Conservation (phyloP, 53 echinoderm and acorn worm species). For the Holothuria leucospilota region DNA sequence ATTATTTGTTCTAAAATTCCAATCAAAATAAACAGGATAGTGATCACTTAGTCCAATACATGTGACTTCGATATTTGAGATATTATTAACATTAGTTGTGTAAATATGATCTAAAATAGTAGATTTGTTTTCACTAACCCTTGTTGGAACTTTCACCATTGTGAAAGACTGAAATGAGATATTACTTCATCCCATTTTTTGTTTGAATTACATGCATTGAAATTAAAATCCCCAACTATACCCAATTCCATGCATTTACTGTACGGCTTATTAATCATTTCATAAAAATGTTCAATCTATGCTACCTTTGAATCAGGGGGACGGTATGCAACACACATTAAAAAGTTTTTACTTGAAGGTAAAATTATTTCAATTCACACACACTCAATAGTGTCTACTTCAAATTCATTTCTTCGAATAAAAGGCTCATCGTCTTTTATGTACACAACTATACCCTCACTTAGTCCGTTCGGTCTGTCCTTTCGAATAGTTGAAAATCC, state of each 20-base stretch:
- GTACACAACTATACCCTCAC: constrained; percentile 17
- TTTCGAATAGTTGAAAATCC: neutral
- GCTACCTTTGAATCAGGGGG: neutral
- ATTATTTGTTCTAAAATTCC: constrained; percentile 26
- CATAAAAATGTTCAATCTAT: constrained; percentile 1
- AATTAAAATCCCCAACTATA: neutral
- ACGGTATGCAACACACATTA: constrained; percentile 16
- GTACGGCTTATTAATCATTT: neutral
- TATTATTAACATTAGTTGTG: constrained; percentile 9
- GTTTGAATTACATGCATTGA: neutral
- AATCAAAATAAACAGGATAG: neutral
- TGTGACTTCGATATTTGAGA: constrained; percentile 22
- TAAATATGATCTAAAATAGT: constrained; percentile 15
- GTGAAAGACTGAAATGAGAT: too few species aligned
- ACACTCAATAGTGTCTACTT: neutral
- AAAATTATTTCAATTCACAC: neutral
- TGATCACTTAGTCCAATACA: constrained; percentile 28
- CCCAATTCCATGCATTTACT: neutral
- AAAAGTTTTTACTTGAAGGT: neutral
- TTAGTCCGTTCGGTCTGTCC: neutral
- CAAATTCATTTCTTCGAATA: constrained; percentile 6
- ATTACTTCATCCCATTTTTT: neutral
- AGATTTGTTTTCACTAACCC: constrained; percentile 5
- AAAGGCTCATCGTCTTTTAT: neutral
- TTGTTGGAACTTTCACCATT: constrained; percentile 20